These are phyloP conservation scores for Acrossocheilus fasciatus DNA, from an alignment of 2,797 vertebrate genomes.

Conservation along the genomic window DNA sequence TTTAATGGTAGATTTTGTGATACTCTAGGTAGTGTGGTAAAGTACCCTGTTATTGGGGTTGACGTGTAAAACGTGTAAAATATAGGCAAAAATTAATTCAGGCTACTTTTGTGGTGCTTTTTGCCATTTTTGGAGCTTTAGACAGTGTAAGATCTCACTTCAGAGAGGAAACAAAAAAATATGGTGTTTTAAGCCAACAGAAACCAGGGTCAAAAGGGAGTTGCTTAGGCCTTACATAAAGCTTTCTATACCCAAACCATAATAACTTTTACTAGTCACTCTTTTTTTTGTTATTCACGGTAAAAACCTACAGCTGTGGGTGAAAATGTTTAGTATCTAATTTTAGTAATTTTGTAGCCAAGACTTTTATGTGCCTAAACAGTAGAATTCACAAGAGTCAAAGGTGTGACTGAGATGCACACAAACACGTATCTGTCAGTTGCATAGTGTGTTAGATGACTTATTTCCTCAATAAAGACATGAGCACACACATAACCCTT, in stretches of 20 bases:
- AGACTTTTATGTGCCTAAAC: neutral
- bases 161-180: neutral
- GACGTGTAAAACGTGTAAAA: neutral
- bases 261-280: neutral
- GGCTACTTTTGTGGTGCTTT: neutral
- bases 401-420: neutral
- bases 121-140: neutral
- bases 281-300: neutral
- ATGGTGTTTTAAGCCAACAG: neutral
- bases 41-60: neutral
- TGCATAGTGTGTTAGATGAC: neutral
- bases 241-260: neutral
- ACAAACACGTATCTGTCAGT: neutral
- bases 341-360: neutral
- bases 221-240: neutral
- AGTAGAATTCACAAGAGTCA: neutral
- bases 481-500: neutral
- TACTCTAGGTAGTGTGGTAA: neutral
- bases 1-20: neutral
- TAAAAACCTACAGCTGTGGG: neutral
- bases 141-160: neutral
- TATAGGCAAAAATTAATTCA: neutral
- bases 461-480: constrained; percentile 16
- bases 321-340: neutral
- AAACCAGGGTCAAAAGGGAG: neutral